A percentile compares a stretch with the other conserved stretches of the same genome.
These are phyloP conservation scores for Suillia variegata DNA, from an alignment of 2,888 invertebrate genomes.

Conservation along the genomic window DNA sequence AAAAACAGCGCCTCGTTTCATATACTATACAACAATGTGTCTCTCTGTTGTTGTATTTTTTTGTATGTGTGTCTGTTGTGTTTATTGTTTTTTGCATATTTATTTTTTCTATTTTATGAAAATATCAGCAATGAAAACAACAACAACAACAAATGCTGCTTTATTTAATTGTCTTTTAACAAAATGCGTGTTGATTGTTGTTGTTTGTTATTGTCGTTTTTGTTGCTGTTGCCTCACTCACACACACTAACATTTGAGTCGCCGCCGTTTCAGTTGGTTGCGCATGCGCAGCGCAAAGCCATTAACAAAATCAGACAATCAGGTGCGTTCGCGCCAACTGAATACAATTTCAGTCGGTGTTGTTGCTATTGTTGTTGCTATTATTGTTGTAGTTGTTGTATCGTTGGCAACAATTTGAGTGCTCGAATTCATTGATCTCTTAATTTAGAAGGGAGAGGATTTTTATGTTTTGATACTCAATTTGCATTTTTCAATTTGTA, in stretches of 20 bases:
- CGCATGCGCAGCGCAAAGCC: conserved; percentile 38
- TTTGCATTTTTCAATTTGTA: too few species aligned
- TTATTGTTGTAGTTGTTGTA: conserved; percentile 10
- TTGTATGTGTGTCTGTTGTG: too few species aligned
- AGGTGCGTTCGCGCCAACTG: not conserved
- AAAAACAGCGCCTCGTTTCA: not conserved
- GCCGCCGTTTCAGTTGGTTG: conserved; percentile 46
- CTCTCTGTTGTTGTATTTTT: not conserved
- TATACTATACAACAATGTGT: conserved; percentile 1
- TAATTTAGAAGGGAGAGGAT: too few species aligned
- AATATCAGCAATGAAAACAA: too few species aligned
- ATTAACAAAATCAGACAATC: not conserved
- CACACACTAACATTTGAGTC: too few species aligned
- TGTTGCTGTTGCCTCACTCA: conserved; percentile 38
- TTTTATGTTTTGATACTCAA: too few species aligned
- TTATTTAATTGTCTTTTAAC: conserved; percentile 24
- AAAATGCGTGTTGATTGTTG: conserved; percentile 25
- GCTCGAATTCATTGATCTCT: too few species aligned
- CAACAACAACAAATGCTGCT: conserved; percentile 11
- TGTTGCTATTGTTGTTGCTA: not conserved
- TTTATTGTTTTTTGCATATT: conserved; percentile 2
- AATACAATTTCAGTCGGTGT: not conserved
- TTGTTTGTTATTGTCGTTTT: not conserved
- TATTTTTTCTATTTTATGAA: not conserved
- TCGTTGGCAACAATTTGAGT: conserved; percentile 1